Percentiles rank a stretch among this genome's conserved stretches.
These are phyloP conservation scores for Tiliacea citrago DNA, from an alignment of 2,888 invertebrate genomes.

Conservation along the genomic window DNA sequence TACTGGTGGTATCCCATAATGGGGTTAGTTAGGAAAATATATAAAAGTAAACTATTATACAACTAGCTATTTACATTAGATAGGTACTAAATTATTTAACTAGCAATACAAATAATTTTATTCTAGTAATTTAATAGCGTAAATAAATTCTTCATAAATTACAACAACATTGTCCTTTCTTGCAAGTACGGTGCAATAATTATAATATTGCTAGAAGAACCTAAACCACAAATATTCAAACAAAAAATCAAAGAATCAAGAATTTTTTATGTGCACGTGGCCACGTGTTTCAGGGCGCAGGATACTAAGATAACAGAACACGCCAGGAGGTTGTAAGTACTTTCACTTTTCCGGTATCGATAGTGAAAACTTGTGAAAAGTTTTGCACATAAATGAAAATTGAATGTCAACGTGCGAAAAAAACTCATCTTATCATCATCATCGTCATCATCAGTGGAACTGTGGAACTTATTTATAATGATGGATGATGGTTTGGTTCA, in stretches of 20 bases:
- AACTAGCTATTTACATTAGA: too few species aligned
- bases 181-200: too few species aligned
- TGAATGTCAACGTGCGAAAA: not conserved
- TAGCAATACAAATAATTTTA: too few species aligned
- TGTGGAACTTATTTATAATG: not conserved
- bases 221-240: not conserved
- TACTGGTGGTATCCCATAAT: not conserved
- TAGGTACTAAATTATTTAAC: too few species aligned
- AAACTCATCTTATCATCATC: not conserved
- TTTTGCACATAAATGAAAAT: not conserved
- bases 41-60: too few species aligned
- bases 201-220: not conserved
- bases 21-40: too few species aligned
- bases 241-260: not conserved
- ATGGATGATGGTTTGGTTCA: not conserved
- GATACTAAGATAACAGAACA: slow-evolving; percentile 17
- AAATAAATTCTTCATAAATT: too few species aligned
- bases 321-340: not conserved
- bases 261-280: not conserved
- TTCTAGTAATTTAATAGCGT: too few species aligned
- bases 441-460: not conserved
- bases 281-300: not conserved
- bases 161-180: too few species aligned
- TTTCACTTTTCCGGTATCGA: slow-evolving; percentile 6
- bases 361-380: not conserved